Conservation (phyloP, 2,888 invertebrate species). For the Ophion slaviceki region DNA sequence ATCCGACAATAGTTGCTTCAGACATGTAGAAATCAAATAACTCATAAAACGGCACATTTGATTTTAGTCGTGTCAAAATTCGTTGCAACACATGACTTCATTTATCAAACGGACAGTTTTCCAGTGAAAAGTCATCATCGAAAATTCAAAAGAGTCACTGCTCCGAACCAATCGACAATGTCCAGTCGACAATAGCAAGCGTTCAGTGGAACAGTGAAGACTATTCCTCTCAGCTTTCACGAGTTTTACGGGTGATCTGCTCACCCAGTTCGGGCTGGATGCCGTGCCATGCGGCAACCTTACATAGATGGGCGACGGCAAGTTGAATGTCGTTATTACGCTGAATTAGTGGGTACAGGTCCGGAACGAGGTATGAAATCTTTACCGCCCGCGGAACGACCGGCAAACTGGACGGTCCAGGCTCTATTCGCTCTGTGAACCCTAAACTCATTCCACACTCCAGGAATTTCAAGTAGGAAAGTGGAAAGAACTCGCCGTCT, state of each 20-base stretch:
- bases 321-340: slow-evolving; percentile 83
- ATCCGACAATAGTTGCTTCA: too few species aligned
- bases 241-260: slow-evolving; percentile 45
- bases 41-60: too few species aligned
- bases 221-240: slow-evolving; percentile 54
- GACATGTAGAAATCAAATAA: too few species aligned
- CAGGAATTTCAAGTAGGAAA: slow-evolving; percentile 43
- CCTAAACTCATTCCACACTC: slow-evolving; percentile 54
- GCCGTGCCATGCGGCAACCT: slow-evolving; percentile 51
- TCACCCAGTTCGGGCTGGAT: slow-evolving; percentile 50
- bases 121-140: too few species aligned
- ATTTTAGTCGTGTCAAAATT: too few species aligned
- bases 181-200: slow-evolving; percentile 47
- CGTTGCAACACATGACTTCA: too few species aligned
- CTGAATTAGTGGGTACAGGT: slow-evolving; percentile 83
- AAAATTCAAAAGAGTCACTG: not conserved
- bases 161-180: slow-evolving; percentile 36
- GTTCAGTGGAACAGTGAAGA: slow-evolving; percentile 39
- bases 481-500: slow-evolving; percentile 33
- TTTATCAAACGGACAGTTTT: too few species aligned
- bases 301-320: slow-evolving; percentile 73
- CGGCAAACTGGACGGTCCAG: slow-evolving; percentile 62
- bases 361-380: slow-evolving; percentile 84
- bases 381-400: slow-evolving; percentile 82
- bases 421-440: slow-evolving; percentile 62